Conservation (phyloP, 2,797 vertebrate genomes). For the Pteropus rufus region DNA sequence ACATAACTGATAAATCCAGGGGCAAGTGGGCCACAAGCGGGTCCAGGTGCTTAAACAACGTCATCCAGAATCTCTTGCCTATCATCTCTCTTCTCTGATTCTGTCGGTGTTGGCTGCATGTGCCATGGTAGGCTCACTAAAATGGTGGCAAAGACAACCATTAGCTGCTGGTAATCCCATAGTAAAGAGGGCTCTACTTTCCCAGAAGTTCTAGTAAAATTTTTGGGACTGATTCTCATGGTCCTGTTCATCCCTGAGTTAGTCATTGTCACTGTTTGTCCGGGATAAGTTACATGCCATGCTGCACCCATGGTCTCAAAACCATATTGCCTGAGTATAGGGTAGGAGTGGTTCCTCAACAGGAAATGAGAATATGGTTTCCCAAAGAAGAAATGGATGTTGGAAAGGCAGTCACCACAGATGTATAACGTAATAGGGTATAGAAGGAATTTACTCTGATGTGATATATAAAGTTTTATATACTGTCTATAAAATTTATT, state of each 20-base stretch:
- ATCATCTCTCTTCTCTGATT: background rate
- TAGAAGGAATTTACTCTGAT: background rate
- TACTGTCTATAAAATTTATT: slow-evolving; percentile 15
- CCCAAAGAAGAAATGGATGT: background rate
- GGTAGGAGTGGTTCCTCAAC: background rate
- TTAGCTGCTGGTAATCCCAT: slow-evolving; percentile 3
- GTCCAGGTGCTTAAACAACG: background rate
- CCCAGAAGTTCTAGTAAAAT: slow-evolving; percentile 18
- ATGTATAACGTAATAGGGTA: background rate
- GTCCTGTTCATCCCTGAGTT: background rate
- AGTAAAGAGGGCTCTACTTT: slow-evolving; percentile 33
- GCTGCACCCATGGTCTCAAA: background rate
- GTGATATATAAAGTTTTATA: background rate
- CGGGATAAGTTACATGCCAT: background rate
- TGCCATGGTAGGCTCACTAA: background rate
- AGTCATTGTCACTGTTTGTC: background rate
- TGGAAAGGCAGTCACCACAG: background rate
- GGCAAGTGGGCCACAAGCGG: background rate
- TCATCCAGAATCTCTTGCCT: background rate
- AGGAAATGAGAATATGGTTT: background rate
- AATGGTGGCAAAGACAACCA: background rate
- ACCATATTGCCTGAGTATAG: background rate
- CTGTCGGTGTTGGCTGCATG: background rate
- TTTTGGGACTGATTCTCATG: background rate
- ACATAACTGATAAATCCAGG: background rate